Conservation (phyloP, 2,113 vertebrate species). For the Echinops telfairi region DNA sequence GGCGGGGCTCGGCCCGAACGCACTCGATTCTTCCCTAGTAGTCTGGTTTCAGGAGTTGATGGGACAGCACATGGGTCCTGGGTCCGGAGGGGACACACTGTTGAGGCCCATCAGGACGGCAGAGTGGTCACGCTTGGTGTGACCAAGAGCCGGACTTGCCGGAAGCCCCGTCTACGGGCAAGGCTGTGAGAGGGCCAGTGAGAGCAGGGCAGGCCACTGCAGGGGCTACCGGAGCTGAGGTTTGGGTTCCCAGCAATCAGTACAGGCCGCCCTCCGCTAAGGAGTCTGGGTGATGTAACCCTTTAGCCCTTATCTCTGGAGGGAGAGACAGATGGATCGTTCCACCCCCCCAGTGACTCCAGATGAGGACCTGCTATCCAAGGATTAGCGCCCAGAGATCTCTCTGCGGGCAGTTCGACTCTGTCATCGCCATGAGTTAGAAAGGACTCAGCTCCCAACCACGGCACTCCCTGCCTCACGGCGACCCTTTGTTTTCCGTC, state of each 20-base stretch:
- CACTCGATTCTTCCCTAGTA: background rate
- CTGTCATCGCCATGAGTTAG: background rate
- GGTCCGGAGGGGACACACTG: background rate
- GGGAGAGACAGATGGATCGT: background rate
- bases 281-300: background rate
- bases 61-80: rapidly evolving
- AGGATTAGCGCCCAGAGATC: background rate
- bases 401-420: background rate
- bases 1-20: background rate
- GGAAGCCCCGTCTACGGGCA: background rate
- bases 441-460: background rate
- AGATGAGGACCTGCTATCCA: background rate
- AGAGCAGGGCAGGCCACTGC: background rate
- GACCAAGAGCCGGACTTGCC: too few species aligned
- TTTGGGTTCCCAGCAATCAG: background rate
- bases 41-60: background rate
- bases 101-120: background rate
- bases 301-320: background rate
- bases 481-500: too few species aligned
- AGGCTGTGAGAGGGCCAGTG: background rate
- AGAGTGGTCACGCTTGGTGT: background rate
- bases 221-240: background rate
- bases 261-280: background rate
- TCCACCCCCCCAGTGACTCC: background rate
- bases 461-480: too few species aligned